A percentile compares a stretch with the other conserved stretches of the same genome.
phyloP scores from a whole-genome alignment of 2,797 vertebrate genomes.

The Hozukius guyotensis region DNA sequence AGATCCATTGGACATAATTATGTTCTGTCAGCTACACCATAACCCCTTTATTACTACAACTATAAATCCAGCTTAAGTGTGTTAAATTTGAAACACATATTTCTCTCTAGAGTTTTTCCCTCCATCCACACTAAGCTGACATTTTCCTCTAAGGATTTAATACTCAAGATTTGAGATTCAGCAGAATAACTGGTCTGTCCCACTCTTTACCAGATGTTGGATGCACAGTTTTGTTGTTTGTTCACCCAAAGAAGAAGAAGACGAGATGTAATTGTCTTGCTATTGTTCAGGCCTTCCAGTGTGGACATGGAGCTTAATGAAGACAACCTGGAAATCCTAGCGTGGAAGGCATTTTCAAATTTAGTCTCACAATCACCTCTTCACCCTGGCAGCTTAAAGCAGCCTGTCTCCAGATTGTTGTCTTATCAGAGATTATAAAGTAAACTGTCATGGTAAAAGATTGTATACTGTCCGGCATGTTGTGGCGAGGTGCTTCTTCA shows the following conservation, averaged over 20 bases:
- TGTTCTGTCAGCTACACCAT: not conserved
- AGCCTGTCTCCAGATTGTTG: conserved; percentile 25
- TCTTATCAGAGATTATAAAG: conserved; percentile 63
- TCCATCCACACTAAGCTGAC: not conserved
- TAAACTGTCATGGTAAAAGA: not conserved
- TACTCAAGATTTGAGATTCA: too few species aligned
- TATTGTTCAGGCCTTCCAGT: not conserved
- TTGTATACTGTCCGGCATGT: not conserved
- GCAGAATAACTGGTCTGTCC: not conserved
- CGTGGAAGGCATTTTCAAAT: not conserved
- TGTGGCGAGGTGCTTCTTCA: not conserved
- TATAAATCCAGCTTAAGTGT: not conserved
- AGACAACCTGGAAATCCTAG: not conserved
- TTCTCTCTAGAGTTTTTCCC: not conserved
- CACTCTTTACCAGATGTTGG: not conserved
- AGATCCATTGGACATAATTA: not conserved
- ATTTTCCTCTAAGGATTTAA: not conserved
- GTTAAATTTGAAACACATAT: not conserved
- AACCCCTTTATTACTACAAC: not conserved
- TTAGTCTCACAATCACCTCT: not conserved
- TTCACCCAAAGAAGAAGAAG: not conserved
- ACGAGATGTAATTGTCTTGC: not conserved
- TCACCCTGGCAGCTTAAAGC: conserved; percentile 21
- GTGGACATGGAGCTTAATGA: not conserved
- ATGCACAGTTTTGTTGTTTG: not conserved